Evolutionary conservation across 2,797 vertebrate species (phyloP), one percentile per base, ranked within the genome.

Genomic region (Sebastes diaconus): DNA sequence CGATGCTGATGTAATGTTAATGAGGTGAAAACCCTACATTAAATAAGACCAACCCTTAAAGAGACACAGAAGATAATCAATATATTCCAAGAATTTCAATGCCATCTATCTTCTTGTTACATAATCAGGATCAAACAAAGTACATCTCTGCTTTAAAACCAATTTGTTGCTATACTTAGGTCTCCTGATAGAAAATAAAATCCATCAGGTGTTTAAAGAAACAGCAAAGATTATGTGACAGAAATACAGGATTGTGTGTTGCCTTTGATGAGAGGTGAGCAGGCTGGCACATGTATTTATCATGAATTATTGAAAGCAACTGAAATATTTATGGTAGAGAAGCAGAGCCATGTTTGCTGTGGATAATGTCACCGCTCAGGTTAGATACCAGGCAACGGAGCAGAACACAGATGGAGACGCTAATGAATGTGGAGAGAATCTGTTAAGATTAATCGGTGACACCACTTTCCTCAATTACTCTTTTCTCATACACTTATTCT

Each of bases 291-390:
- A 54, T 82, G 83, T 76, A 77, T 88, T 83, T 78, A 83, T 77
- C 46, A 68, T 93, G 80, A 92, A 92, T 93, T 91, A 92, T 90
- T 92, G 46, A 95, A 75, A 80, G 77, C 46, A 81, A 57, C 29
- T 92, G 68, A 93, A 94, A 93, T 93, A 94, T 95, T 93, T 27
- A 93, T 89, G 60, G 25, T 12, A 6, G 65, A 74, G 74, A 79
- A 86, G 63, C 81, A 83, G 83, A 87, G 46, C 61, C 16, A 8
- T 88, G 84, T 92, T 92, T 88, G 77, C 84, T 71, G 73, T 68
- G 73, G 77, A 86, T 91, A 87, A 84, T 83, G 66, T 81, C 75
- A 69, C 75, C 25, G 76, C 69, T 84, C 63, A 29, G 79, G 79
- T 91, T 91, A 85, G 87, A 87, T 66, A 84, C 10, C 27, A 65